Percentiles rank a stretch among this genome's conserved stretches.
Conservation (phyloP, 2,888 invertebrate genomes). For the Odontothrips loti region DNA sequence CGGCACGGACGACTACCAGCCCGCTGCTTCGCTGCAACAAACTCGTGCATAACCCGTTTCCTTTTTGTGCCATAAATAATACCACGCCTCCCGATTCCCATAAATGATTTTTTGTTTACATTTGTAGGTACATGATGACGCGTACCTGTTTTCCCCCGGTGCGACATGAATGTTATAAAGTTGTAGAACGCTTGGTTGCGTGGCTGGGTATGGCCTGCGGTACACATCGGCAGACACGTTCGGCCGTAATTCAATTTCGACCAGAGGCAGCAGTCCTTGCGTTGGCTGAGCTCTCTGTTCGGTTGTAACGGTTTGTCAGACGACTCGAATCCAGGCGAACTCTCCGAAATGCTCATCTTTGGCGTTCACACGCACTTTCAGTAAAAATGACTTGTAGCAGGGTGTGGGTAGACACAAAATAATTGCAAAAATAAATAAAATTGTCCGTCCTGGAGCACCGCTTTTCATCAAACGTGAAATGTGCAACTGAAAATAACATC, state of each 20-base stretch:
- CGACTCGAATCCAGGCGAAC: no score
- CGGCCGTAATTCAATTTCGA: constrained; percentile 24
- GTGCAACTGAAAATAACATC: no score
- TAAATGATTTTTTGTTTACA: constrained; percentile 27
- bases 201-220: neutral
- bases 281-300: no score
- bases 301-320: no score
- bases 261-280: neutral
- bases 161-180: constrained; percentile 23
- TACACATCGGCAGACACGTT: neutral
- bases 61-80: constrained; percentile 1
- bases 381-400: no score
- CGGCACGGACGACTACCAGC: neutral
- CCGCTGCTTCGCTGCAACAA: neutral
- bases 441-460: no score
- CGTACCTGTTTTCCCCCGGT: neutral
- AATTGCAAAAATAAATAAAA: no score
- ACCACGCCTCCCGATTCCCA: neutral
- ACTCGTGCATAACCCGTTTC: neutral
- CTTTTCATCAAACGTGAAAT: no score
- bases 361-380: no score
- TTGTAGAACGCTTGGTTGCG: constrained; percentile 4
- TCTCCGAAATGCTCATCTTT: no score
- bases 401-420: no score
- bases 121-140: constrained; percentile 21